phyloP scores from a whole-genome alignment of 2,888 invertebrate genomes.

The Macaria liturata region DNA sequence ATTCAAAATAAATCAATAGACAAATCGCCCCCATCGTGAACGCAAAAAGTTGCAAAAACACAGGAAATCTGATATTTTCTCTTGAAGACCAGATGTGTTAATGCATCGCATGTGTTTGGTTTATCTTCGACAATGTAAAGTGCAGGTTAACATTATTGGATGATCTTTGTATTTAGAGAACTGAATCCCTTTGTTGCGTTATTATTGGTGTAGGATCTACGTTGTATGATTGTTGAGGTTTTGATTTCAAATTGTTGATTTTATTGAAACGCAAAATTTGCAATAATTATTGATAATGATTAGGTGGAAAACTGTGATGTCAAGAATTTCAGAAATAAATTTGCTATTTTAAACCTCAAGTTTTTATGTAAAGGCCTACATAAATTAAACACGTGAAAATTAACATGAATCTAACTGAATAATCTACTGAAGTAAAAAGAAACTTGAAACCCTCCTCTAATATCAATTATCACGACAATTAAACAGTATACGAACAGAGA shows the following conservation, averaged over 20 bases:
- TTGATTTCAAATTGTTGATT: too few relatives aligned
- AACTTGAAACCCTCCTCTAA: constrained; percentile 24
- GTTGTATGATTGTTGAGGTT: too few relatives aligned
- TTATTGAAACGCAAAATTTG: too few relatives aligned
- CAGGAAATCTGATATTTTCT: constrained; percentile 62
- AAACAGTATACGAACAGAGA: constrained; percentile 37
- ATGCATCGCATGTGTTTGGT: constrained; percentile 61
- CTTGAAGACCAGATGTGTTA: constrained; percentile 58
- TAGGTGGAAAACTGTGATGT: too few relatives aligned
- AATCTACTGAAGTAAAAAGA: too few relatives aligned
- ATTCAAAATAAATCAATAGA: constrained; percentile 38
- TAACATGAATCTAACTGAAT: neutral
- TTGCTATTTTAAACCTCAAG: too few relatives aligned
- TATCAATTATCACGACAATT: constrained; percentile 49
- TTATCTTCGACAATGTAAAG: constrained; percentile 51
- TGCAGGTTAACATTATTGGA: constrained; percentile 41
- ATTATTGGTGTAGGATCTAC: constrained; percentile 21
- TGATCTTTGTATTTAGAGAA: constrained; percentile 56
- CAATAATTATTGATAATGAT: too few relatives aligned
- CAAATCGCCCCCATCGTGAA: constrained; percentile 47
- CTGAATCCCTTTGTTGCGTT: constrained; percentile 46
- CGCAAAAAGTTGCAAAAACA: constrained; percentile 54
- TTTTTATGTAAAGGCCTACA: too few relatives aligned
- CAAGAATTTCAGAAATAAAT: too few relatives aligned
- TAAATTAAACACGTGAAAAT: too few relatives aligned